Evolutionary conservation across 2,888 invertebrate genomes (phyloP), one percentile per base, ranked within the genome.

Genomic region (Liopterus haemorrhoidalis): DNA sequence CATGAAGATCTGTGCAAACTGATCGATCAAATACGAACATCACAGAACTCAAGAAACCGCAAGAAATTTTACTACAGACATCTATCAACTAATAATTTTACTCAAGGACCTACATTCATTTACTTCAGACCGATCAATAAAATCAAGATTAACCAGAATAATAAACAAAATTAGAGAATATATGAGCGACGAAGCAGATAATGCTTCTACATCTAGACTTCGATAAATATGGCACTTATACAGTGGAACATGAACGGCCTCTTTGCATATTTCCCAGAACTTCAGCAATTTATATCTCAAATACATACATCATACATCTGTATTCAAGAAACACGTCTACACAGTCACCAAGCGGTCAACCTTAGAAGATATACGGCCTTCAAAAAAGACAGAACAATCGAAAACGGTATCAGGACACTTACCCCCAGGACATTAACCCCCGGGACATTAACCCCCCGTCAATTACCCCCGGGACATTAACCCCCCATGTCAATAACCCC

Each of bases 81-180:
- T 40, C 5, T 5, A 31, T 12, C 19, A 27, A 18, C 14, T 45
- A 19, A 19, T 39, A 3, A 24, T 22, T 4, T 40, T 45, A 40
- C 40, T 45, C 5, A 30, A 12, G 5, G 40, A 44, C 3, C 27
- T 44, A 0, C 36, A 47, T 14, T 16, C 36, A 2, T 15, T 16
- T 9, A 21, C 41, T 5, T 33, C 27, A 14, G 31, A 49, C 19
- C 24, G 21, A 5, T 19, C 11, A 18, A 39, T 41, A 4, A 49
- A 49, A 38, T 22, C 5, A 11, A 40, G 16, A 41, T 49, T 48
- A 20, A 46, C 49, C 3, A 35, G 14, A 33, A 8, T 51, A 32
- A n/a, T 46, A 32, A 48, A 32, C 2, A 20, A 24, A 21, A 18
- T 48, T 2, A 35, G 41, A 9, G 8, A 21, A 27, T 16, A 24